Evolutionary conservation across 2,888 invertebrate genomes (phyloP).

Genomic region (Agrochola circellaris): DNA sequence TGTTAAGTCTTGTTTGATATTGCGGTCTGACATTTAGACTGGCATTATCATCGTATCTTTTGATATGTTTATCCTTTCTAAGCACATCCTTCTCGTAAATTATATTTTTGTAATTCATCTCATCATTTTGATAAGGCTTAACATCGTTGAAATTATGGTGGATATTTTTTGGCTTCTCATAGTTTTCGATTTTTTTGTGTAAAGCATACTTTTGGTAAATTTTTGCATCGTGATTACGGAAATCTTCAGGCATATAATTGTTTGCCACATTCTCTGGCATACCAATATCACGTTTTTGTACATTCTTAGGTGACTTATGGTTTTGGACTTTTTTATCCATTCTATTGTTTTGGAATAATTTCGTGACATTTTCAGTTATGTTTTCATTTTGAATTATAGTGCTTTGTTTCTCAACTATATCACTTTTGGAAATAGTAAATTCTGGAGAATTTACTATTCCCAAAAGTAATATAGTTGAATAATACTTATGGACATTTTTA

Average conservation of each 20-base stretch:
- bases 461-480: neutral
- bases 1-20: conserved; percentile 29
- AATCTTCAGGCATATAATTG: neutral
- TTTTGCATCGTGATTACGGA: neutral
- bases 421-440: neutral
- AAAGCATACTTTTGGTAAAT: neutral
- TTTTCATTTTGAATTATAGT: too few species aligned
- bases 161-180: neutral
- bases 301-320: neutral
- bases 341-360: neutral
- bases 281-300: conserved; percentile 29
- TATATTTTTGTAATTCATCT: conserved; percentile 4
- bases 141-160: neutral
- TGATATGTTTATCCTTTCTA: neutral
- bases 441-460: too few species aligned
- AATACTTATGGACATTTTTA: neutral
- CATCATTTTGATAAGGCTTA: neutral
- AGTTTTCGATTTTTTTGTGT: neutral
- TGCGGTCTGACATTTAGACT: conserved; percentile 15
- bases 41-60: neutral
- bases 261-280: neutral
- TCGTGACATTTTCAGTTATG: neutral
- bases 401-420: neutral
- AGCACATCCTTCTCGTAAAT: neutral
- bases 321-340: neutral